Evolutionary conservation across 1,140 invertebrate species (phyloP), one percentile per base, ranked within the genome.

Genomic region (Neodiprion fabricii): DNA sequence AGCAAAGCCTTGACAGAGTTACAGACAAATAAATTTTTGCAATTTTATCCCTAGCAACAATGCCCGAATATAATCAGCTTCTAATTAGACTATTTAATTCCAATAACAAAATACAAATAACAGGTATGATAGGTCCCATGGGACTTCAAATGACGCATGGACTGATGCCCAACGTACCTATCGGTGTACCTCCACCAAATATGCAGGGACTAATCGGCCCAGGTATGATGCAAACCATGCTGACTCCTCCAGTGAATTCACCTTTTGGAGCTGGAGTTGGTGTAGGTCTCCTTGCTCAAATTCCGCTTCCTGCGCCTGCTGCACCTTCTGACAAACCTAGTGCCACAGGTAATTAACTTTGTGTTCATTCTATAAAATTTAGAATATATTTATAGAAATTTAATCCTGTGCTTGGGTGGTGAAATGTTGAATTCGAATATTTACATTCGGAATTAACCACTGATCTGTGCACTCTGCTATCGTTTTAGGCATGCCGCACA

Each of bases 151-250:
- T 92, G 79, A 86, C 91, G 0, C 90, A 91, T 9, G 89, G 89
- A n/a, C 83, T 91, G 76, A 90, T 91, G 89, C 87, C 89, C 1
- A 91, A 90, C 78, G 87, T 90, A 28, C 91, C 91, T 14, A 88
- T 93, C 69, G 91, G 91, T 23, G 91, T 92, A 10, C 92, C 92
- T n/a, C 92, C 92, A 7, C 91, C 91, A 23, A 90, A 89, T 74
- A 91, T 92, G 88, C 88, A 92, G 73, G 86, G 89, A 61, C 82
- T 89, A 5, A 78, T 88, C 77, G 85, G 90, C 53, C 89, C 90
- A 10, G 88, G 89, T 21, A 91, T 92, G 84, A 90, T 90, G 88
- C 89, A 87, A 47, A 85, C 80, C 47, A 87, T 87, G 83, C 80
- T 90, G 9, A 89, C 89, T 53, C 86, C 84, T 8, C 79, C 87